Evolutionary conservation across 2,797 vertebrate species (phyloP).

Genomic region (Cyprinodon diabolis): DNA sequence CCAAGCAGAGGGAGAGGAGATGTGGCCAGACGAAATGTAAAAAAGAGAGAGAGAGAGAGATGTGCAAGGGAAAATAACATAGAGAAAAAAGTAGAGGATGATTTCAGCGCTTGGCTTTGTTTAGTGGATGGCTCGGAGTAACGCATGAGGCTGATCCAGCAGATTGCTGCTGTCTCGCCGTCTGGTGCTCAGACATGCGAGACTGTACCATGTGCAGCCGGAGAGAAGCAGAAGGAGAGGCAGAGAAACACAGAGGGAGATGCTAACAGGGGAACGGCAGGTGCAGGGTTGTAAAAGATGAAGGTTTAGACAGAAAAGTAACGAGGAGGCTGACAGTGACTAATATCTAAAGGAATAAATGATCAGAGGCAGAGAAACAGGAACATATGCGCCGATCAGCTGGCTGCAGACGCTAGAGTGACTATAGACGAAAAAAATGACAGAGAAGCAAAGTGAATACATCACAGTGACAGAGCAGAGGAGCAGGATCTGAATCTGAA

Average conservation of each 20-base stretch:
- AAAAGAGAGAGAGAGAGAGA: constrained; percentile 28
- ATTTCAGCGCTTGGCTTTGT: constrained; percentile 63
- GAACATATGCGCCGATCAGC: constrained; percentile 19
- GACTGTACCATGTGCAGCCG: constrained; percentile 74
- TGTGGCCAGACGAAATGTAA: constrained; percentile 52
- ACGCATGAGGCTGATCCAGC: constrained; percentile 65
- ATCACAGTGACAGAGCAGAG: constrained; percentile 1
- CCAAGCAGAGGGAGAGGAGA: constrained; percentile 57
- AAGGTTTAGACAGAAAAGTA: constrained; percentile 22
- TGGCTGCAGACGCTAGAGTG: constrained; percentile 25
- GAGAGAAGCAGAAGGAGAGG: constrained; percentile 55
- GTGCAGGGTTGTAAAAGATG: constrained; percentile 49
- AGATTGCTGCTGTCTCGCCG: constrained; percentile 79
- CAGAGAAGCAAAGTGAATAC: constrained; percentile 21
- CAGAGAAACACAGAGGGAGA: constrained; percentile 28
- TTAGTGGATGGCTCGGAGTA: constrained; percentile 50
- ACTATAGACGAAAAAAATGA: constrained; percentile 20
- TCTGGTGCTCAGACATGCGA: constrained; percentile 81
- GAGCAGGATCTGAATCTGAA: constrained; percentile 1
- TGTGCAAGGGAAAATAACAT: constrained; percentile 17
- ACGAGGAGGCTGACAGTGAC: constrained; percentile 10
- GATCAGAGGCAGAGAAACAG: constrained; percentile 5
- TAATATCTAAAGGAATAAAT: constrained; percentile 2
- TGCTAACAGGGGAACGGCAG: constrained; percentile 37
- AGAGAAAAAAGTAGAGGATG: constrained; percentile 37